A percentile compares a stretch with the other conserved stretches of the same genome.
These are phyloP conservation scores for Spisula solida DNA, from an alignment of 2,888 invertebrate genomes.

Conservation along the genomic window DNA sequence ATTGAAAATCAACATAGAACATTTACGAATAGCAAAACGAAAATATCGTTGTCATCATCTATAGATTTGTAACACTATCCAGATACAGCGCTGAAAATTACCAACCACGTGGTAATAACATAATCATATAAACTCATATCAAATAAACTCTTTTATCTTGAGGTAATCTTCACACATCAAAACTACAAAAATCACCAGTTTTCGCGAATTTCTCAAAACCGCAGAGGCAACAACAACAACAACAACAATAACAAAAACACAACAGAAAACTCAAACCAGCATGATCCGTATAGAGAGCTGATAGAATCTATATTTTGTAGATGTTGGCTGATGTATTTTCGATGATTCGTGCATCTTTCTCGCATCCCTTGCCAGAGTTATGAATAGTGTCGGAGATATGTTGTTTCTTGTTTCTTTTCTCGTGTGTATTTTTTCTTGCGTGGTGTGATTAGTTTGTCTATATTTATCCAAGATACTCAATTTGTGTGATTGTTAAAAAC, in stretches of 20 bases:
- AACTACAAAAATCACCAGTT: neutral
- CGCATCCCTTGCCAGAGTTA: constrained; percentile 3
- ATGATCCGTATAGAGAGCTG: neutral
- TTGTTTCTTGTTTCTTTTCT: constrained; percentile 2
- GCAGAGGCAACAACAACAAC: neutral
- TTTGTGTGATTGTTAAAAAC: neutral
- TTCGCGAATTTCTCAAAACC: neutral
- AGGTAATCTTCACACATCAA: neutral
- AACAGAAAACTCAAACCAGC: neutral
- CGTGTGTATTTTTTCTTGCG: constrained; percentile 18
- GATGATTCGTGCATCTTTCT: constrained; percentile 7
- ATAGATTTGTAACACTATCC: neutral
- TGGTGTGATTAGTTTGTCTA: constrained; percentile 3
- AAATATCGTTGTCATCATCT: constrained; percentile 13
- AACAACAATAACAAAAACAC: neutral
- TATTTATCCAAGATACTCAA: constrained; percentile 12
- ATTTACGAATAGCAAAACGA: neutral
- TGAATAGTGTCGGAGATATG: neutral
- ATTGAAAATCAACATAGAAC: neutral
- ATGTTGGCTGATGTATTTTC: constrained; percentile 3
- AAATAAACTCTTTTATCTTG: neutral
- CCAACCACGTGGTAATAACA: neutral
- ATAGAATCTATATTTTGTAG: neutral
- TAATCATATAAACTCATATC: neutral
- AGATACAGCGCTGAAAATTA: neutral